Conservation (phyloP, 2,113 vertebrate species). For the Nothobranchius kuhntae region DNA sequence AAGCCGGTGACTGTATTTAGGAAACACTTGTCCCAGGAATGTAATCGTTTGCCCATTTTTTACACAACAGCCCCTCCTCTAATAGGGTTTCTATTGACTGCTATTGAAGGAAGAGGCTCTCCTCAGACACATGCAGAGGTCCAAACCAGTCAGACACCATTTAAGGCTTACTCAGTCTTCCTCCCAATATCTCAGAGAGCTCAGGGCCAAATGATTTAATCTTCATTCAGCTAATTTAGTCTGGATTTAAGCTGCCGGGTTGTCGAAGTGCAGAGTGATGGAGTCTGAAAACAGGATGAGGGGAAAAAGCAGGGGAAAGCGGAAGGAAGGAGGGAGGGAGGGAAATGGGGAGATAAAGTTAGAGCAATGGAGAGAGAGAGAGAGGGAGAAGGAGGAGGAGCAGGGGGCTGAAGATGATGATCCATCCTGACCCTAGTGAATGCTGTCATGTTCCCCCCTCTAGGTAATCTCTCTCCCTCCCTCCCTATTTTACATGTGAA, state of each 20-base stretch:
- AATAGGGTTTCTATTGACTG: slow-evolving; percentile 79
- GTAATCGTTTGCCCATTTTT: slow-evolving; percentile 72
- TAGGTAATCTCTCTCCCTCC: slow-evolving; percentile 80
- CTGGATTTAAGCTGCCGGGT: slow-evolving; percentile 76
- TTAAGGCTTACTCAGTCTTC: slow-evolving; percentile 75
- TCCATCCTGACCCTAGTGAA: slow-evolving; percentile 79
- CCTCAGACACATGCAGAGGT: slow-evolving; percentile 64
- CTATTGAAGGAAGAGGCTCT: slow-evolving; percentile 59
- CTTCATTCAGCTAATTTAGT: slow-evolving; percentile 83
- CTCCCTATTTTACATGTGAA: slow-evolving; percentile 80
- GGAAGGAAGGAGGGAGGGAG: slow-evolving; percentile 55
- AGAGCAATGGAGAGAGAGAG: slow-evolving; percentile 54
- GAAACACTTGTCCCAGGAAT: slow-evolving; percentile 74
- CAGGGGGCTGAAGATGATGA: slow-evolving; percentile 74
- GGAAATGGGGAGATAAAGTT: slow-evolving; percentile 63
- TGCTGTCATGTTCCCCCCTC: slow-evolving; percentile 80
- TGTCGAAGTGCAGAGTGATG: slow-evolving; percentile 78
- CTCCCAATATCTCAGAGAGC: slow-evolving; percentile 76
- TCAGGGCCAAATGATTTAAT: slow-evolving; percentile 80
- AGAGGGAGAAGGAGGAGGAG: slow-evolving; percentile 29
- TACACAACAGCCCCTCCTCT: slow-evolving; percentile 56
- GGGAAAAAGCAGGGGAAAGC: slow-evolving; percentile 55
- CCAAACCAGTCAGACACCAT: slow-evolving; percentile 73
- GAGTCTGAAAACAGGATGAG: slow-evolving; percentile 76
- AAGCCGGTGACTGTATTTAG: slow-evolving; percentile 68